These are phyloP conservation scores for Phalacrocorax carbo DNA, from an alignment of 2,113 vertebrate species.

Conservation along the genomic window DNA sequence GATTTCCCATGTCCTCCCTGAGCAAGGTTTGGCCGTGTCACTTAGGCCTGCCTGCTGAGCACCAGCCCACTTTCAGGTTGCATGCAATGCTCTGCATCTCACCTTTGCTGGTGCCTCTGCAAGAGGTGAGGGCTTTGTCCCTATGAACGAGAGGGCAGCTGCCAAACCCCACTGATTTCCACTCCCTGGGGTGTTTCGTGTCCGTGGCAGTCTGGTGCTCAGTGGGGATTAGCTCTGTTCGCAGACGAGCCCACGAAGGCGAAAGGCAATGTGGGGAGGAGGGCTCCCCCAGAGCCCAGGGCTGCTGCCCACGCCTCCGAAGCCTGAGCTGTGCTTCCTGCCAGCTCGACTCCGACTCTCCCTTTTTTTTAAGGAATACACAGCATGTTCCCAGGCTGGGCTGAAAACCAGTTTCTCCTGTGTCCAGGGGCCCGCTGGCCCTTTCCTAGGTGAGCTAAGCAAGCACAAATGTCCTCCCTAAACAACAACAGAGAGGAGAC, in stretches of 20 bases:
- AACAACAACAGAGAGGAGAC: constrained; percentile 22
- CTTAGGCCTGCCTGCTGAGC: background rate
- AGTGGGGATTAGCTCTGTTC: background rate
- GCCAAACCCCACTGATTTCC: background rate
- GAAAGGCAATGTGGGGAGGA: fast-evolving
- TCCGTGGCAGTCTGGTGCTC: fast-evolving
- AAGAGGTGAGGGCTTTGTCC: fast-evolving
- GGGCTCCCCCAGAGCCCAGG: background rate
- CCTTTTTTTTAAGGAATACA: background rate
- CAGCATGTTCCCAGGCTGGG: background rate
- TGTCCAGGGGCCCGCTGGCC: background rate
- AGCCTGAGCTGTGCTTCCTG: background rate
- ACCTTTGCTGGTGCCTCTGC: background rate
- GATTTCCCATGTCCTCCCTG: background rate
- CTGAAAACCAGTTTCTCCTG: background rate
- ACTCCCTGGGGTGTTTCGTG: fast-evolving
- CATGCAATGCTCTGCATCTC: background rate
- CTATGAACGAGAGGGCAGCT: fast-evolving
- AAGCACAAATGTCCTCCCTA: constrained; percentile 23
- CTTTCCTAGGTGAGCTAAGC: constrained; percentile 44
- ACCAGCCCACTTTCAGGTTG: fast-evolving
- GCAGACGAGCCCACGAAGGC: fast-evolving
- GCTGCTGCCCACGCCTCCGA: background rate
- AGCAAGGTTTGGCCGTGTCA: background rate
- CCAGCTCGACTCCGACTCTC: background rate